phyloP scores from a whole-genome alignment of 2,797 vertebrate genomes.

The Enteromius trimaculatus region DNA sequence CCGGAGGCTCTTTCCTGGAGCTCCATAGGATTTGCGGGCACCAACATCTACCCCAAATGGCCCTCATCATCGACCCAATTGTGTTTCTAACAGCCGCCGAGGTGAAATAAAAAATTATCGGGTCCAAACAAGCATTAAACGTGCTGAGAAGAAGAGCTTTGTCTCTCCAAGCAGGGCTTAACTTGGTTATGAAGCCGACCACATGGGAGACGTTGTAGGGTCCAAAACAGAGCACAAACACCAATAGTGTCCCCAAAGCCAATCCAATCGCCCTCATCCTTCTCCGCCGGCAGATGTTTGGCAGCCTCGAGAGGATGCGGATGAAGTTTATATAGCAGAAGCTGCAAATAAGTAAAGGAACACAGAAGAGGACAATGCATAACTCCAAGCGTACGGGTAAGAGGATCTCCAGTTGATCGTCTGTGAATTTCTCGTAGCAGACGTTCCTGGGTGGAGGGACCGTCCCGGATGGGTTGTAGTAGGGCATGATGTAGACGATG shows the following conservation, averaged over 20 bases:
- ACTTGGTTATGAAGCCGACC: conserved; percentile 74
- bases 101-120: conserved; percentile 89
- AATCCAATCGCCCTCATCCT: conserved; percentile 84
- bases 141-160: conserved; percentile 84
- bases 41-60: conserved; percentile 56
- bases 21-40: conserved; percentile 53
- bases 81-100: conserved; percentile 79
- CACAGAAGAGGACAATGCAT: conserved; percentile 84
- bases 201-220: conserved; percentile 90
- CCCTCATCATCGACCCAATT: conserved; percentile 65
- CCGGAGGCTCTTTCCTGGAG: conserved; percentile 43
- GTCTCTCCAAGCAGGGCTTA: conserved; percentile 81
- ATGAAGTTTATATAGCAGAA: conserved; percentile 91
- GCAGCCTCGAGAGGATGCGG: conserved; percentile 78
- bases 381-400: conserved; percentile 86
- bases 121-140: conserved; percentile 88
- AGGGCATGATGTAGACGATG: conserved; percentile 79
- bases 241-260: conserved; percentile 84
- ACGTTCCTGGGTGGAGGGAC: neutral
- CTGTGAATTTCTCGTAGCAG: conserved; percentile 83
- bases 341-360: conserved; percentile 83
- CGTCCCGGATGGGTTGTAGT: conserved; percentile 54
- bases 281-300: conserved; percentile 77
- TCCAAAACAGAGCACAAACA: conserved; percentile 87
- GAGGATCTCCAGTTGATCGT: conserved; percentile 74